A percentile compares a stretch with the other conserved stretches of the same genome.
These are phyloP conservation scores for Erythrolamprus reginae DNA, from an alignment of 2,113 vertebrate genomes.

Conservation along the genomic window DNA sequence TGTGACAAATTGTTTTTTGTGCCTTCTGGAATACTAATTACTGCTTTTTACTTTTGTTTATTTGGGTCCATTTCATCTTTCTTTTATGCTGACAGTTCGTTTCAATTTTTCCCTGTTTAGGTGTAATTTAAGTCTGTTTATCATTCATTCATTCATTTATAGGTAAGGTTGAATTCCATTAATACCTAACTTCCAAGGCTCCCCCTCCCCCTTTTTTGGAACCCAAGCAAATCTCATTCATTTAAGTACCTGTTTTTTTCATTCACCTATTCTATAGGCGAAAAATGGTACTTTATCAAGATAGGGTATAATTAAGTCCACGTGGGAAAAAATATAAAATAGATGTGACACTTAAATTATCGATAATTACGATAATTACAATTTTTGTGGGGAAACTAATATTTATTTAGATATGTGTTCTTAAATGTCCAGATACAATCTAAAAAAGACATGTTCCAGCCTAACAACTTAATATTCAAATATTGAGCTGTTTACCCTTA, in stretches of 20 bases:
- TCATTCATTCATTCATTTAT: constrained; percentile 90
- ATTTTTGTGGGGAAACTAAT: constrained; percentile 13
- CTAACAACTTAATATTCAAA: not conserved
- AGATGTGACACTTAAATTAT: not conserved
- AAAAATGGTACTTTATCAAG: not conserved
- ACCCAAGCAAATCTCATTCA: constrained; percentile 38
- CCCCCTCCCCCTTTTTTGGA: constrained; percentile 48
- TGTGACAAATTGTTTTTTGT: constrained; percentile 2
- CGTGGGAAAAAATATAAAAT: constrained; percentile 25
- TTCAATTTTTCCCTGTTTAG: constrained; percentile 85
- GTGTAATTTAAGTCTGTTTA: constrained; percentile 94
- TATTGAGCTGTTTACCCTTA: not conserved
- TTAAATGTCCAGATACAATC: not conserved
- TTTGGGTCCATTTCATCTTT: constrained; percentile 66
- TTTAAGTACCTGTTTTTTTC: constrained; percentile 37
- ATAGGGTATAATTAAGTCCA: not conserved
- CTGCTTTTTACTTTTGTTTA: constrained; percentile 55
- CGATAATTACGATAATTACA: not conserved
- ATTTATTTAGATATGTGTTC: not conserved
- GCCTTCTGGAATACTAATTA: constrained; percentile 44
- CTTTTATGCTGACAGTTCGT: constrained; percentile 76
- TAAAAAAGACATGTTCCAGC: not conserved
- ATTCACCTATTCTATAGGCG: constrained; percentile 29
- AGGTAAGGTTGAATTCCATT: constrained; percentile 91
- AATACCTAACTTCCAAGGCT: constrained; percentile 62